Percentiles rank a stretch among this genome's conserved stretches.
Conservation (phyloP, 2,113 vertebrate species). For the Scytalopus superciliaris region DNA sequence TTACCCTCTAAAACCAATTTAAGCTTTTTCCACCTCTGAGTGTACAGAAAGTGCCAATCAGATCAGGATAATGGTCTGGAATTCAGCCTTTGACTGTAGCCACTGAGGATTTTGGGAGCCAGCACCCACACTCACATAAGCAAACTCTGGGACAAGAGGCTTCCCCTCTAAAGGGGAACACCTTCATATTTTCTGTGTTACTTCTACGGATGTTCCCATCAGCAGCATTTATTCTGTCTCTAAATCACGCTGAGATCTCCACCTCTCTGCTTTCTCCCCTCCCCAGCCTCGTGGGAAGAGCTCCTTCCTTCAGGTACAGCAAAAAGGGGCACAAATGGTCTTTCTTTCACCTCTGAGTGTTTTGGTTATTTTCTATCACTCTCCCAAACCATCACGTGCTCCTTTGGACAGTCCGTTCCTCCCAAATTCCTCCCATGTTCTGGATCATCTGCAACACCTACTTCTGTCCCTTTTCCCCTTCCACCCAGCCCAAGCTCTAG, state of each 20-base stretch:
- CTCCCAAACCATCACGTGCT: accelerated
- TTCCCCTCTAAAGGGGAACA: not conserved
- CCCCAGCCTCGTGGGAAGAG: not conserved
- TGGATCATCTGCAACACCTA: not conserved
- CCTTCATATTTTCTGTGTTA: accelerated
- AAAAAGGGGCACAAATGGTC: accelerated
- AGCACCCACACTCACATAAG: accelerated
- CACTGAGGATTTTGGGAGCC: not conserved
- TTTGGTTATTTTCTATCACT: not conserved
- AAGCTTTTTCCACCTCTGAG: not conserved
- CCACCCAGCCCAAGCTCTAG: not conserved
- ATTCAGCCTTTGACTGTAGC: not conserved
- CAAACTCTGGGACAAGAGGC: not conserved
- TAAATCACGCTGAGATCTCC: not conserved
- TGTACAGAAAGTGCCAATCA: not conserved
- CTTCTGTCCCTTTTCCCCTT: not conserved
- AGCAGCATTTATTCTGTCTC: not conserved
- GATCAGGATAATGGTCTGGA: not conserved
- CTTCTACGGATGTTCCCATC: not conserved
- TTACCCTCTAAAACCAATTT: not conserved
- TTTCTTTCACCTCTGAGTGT: not conserved
- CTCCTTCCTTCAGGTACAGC: not conserved
- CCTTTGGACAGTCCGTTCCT: not conserved
- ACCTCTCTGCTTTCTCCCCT: not conserved
- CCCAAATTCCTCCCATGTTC: not conserved